phyloP scores from a whole-genome alignment of 2,888 invertebrate species.

The Stegana nigrithorax region DNA sequence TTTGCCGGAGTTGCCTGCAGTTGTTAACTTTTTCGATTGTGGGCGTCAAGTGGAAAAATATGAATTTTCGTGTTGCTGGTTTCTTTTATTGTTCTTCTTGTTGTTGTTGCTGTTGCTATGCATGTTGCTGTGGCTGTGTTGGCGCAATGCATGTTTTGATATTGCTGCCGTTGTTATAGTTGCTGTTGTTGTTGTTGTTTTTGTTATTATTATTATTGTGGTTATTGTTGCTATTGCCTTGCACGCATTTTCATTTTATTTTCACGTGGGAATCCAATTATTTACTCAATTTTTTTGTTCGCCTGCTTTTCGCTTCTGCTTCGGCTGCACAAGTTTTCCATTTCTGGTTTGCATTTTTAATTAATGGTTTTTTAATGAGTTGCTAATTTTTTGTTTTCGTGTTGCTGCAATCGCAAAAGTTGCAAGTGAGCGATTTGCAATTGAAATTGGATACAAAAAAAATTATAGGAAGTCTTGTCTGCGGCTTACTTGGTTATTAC shows the following conservation, averaged over 20 bases:
- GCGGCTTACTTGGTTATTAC: neutral
- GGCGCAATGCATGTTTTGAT: too few relatives aligned
- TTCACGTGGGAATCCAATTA: constrained; percentile 20
- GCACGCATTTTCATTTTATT: constrained; percentile 1
- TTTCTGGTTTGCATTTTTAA: constrained; percentile 12
- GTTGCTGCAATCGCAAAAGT: neutral
- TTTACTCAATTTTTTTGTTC: constrained; percentile 12
- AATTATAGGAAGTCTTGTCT: constrained; percentile 15
- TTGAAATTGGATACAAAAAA: neutral
- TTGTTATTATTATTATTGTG: too few relatives aligned
- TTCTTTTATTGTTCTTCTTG: neutral
- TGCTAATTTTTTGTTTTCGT: constrained; percentile 9
- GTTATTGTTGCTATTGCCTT: too few relatives aligned
- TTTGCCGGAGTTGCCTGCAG: neutral
- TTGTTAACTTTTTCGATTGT: neutral
- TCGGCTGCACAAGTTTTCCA: neutral
- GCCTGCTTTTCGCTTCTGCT: neutral
- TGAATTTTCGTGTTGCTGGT: neutral
- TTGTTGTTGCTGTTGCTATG: neutral
- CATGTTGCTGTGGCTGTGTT: too few relatives aligned
- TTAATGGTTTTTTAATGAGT: constrained; percentile 19
- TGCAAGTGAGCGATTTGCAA: neutral
- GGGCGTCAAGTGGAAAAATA: constrained; percentile 8
- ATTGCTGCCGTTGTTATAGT: too few relatives aligned
- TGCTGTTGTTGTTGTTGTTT: too few relatives aligned